These are phyloP conservation scores for Euphydryas editha DNA, from an alignment of 2,888 invertebrate species.

Conservation along the genomic window DNA sequence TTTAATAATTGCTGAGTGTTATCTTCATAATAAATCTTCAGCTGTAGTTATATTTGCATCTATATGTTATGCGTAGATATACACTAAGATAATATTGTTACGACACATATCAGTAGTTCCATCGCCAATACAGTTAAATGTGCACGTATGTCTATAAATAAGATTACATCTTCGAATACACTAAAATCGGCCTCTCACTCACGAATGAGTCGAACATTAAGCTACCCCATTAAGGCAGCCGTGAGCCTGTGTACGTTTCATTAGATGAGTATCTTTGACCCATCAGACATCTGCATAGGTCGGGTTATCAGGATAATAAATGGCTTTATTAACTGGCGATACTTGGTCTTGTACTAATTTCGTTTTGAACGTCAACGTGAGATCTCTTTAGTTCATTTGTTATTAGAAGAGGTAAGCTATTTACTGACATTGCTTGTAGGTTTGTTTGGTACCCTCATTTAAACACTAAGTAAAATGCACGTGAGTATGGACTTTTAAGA, in stretches of 20 bases:
- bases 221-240: conserved; percentile 42
- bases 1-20: no score
- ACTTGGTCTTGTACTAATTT: conserved; percentile 32
- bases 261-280: conserved; percentile 40
- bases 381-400: background rate
- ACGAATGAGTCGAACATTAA: conserved; percentile 36
- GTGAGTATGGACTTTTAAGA: no score
- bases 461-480: no score
- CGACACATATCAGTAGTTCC: background rate
- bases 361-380: conserved; percentile 5
- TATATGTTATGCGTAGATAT: background rate
- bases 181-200: conserved; percentile 36
- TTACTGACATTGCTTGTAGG: background rate
- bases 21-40: no score
- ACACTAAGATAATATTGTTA: background rate
- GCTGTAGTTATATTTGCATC: no score
- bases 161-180: conserved; percentile 39
- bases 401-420: background rate
- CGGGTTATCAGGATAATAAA: conserved; percentile 43
- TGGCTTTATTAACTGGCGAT: conserved; percentile 38
- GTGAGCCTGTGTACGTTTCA: conserved; percentile 34
- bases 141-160: conserved; percentile 13
- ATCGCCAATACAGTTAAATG: background rate
- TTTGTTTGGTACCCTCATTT: background rate
- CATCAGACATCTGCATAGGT: conserved; percentile 40